A percentile compares a stretch with the other conserved stretches of the same genome.
Evolutionary conservation across 2,113 vertebrate species (phyloP).

Genomic region (Empidonax traillii): DNA sequence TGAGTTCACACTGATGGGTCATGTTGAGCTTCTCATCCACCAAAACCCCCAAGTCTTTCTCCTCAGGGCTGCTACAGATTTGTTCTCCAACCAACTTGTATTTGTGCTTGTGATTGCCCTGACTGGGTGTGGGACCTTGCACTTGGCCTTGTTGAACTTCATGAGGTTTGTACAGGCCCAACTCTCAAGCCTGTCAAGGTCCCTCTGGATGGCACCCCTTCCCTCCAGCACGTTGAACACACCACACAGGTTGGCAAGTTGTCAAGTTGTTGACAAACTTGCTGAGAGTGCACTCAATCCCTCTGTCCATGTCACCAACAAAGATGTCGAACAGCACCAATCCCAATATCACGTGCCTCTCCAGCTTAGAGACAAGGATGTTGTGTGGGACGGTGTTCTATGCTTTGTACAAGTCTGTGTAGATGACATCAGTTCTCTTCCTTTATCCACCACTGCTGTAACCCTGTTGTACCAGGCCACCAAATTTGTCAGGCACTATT

Average conservation of each 20-base stretch:
- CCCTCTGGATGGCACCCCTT: not conserved
- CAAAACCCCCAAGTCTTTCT: not conserved
- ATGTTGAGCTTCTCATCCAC: not conserved
- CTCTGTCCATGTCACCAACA: not conserved
- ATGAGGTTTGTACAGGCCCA: not conserved
- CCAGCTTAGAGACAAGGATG: not conserved
- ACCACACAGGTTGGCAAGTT: not conserved
- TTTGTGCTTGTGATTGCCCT: not conserved
- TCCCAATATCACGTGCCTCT: not conserved
- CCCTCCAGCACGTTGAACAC: not conserved
- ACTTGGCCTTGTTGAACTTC: not conserved
- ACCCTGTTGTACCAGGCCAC: not conserved
- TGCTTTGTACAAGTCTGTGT: not conserved
- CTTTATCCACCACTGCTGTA: not conserved
- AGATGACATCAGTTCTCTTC: not conserved
- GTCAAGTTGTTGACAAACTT: not conserved
- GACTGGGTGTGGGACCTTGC: not conserved
- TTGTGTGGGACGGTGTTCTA: not conserved
- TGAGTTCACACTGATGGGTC: fast-evolving
- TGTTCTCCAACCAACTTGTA: not conserved
- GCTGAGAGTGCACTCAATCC: not conserved
- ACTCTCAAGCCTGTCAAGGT: not conserved
- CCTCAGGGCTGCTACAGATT: not conserved
- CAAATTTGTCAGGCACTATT: not conserved
- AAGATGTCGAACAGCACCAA: not conserved